A percentile compares a stretch with the other conserved stretches of the same genome.
phyloP scores from a whole-genome alignment of 2,797 vertebrate genomes.

The Melanotaenia pygmaea region DNA sequence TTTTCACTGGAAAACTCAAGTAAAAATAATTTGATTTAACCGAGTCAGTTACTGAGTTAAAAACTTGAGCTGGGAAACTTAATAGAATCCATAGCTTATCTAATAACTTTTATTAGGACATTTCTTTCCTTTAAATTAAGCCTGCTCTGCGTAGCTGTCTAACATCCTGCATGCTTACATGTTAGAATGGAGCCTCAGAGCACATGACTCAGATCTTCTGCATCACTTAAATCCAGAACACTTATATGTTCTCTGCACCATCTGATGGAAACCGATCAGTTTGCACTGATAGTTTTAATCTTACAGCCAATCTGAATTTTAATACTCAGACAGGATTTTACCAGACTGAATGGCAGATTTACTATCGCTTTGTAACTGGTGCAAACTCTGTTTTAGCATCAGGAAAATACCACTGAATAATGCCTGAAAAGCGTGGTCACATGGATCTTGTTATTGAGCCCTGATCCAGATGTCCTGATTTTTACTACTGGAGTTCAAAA shows the following conservation, averaged over 20 bases:
- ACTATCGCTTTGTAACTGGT: neutral
- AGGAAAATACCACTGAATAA: neutral
- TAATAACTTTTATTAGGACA: neutral
- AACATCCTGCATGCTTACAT: neutral
- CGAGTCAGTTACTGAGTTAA: neutral
- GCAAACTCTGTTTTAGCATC: neutral
- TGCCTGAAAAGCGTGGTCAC: neutral
- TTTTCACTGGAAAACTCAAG: neutral
- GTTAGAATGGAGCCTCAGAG: conserved; percentile 3
- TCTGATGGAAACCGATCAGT: neutral
- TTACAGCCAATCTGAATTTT: neutral
- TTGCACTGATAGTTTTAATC: neutral
- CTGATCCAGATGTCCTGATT: neutral
- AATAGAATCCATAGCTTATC: neutral
- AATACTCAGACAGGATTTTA: neutral
- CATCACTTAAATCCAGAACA: neutral
- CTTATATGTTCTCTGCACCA: neutral
- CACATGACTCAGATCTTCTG: conserved; percentile 7
- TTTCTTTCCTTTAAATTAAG: conserved; percentile 1
- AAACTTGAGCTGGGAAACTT: neutral
- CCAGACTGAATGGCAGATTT: neutral
- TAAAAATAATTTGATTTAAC: neutral
- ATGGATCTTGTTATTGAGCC: neutral
- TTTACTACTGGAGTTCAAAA: neutral
- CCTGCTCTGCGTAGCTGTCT: neutral